Conservation (phyloP, 1,140 invertebrate genomes). For the Caenorhabditis inopinata region DNA sequence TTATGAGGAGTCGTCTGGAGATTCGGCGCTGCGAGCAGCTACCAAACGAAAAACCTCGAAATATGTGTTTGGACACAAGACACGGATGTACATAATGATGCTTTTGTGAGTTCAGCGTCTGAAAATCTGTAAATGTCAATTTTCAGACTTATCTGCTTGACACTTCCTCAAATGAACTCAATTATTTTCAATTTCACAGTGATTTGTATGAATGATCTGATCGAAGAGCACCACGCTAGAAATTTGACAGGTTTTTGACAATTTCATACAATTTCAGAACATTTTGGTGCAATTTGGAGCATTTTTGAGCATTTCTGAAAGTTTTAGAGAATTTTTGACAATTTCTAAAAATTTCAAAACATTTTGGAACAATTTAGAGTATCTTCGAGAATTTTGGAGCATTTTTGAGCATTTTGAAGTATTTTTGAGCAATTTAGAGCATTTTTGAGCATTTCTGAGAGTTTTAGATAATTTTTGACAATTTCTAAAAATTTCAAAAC, state of each 20-base stretch:
- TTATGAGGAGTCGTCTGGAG: background rate
- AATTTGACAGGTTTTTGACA: background rate
- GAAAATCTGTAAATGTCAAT: background rate
- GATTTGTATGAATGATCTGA: background rate
- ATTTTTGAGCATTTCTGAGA: no score
- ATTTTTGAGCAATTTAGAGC: no score
- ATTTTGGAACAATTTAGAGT: no score
- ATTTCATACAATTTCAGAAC: no score
- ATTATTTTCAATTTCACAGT: background rate
- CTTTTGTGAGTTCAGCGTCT: background rate
- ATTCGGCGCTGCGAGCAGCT: background rate
- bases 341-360: no score
- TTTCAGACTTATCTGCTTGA: background rate
- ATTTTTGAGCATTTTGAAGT: no score
- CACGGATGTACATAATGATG: background rate
- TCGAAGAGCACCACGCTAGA: background rate
- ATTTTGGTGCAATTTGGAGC: no score
- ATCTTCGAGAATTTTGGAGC: no score
- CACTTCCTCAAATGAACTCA: background rate
- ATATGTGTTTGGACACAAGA: background rate
- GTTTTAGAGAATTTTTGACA: no score
- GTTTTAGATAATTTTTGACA: no score
- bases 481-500: no score
- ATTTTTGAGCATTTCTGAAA: no score
- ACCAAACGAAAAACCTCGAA: background rate